A percentile compares a stretch with the other conserved stretches of the same genome.
These are phyloP conservation scores for Miltochrista miniata DNA, from an alignment of 2,888 invertebrate species.

Conservation along the genomic window DNA sequence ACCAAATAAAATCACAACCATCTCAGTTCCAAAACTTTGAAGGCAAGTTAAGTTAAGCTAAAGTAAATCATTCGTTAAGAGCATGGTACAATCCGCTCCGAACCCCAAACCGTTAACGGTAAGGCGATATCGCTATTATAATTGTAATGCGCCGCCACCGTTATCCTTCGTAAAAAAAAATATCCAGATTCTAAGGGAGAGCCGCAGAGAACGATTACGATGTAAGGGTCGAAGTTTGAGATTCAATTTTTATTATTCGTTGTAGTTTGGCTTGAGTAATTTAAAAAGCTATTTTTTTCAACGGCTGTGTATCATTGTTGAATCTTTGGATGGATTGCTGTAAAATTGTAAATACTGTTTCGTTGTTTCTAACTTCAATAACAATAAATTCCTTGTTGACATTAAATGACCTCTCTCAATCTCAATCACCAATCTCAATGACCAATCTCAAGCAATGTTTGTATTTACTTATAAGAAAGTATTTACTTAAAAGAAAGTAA, in stretches of 20 bases:
- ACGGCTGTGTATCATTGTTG: neutral
- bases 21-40: neutral
- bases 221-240: conserved; percentile 50
- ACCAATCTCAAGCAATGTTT: too few species aligned
- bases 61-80: conserved; percentile 27
- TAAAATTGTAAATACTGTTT: too few species aligned
- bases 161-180: conserved; percentile 61
- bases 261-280: conserved; percentile 6
- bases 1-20: neutral
- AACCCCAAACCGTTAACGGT: conserved; percentile 74
- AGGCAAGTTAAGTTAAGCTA: neutral
- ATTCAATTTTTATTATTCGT: conserved; percentile 33
- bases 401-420: too few species aligned
- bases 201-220: conserved; percentile 54
- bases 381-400: too few species aligned
- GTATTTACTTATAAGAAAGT: too few species aligned
- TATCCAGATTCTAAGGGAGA: conserved; percentile 53
- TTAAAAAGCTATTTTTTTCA: neutral
- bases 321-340: neutral
- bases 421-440: too few species aligned
- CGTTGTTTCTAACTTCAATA: too few species aligned
- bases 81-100: conserved; percentile 37
- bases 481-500: too few species aligned
- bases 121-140: conserved; percentile 77
- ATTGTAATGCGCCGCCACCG: conserved; percentile 75